Base-by-base conservation (phyloP, 92 coral and sea anemone genomes). In the Virgularia gustaviana region DNA sequence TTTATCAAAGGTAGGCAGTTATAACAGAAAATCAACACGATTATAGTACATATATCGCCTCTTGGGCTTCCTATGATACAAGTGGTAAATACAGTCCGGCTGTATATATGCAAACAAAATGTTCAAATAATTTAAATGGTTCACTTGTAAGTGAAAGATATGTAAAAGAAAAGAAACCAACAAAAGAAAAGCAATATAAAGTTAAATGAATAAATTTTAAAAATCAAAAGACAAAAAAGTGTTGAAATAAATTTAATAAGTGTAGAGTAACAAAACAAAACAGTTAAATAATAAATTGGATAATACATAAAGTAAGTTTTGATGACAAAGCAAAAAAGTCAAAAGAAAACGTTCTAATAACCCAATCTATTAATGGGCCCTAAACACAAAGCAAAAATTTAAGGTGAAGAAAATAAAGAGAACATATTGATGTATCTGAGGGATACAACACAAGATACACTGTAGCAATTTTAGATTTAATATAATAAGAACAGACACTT, bases 171-270 rank as follows among this genome's bases (percentile, higher is more conserved):
- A 52, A 52, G 30, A 52, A 15, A 28, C 58, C 58, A 52, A 52
- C 22, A 52, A 52, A 8, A 52, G 28, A 52, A 28, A 52, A 52
- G 28, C 58, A 11, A 47, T 25, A 47, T 47, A 47, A 47, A 47
- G 22, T 5, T 52, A 52, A 52, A 52, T 15, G 13, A 52, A 52
- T 22, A 22, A 63, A 63, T 36, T 63, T 28, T 9, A 65, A 65
- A n/a, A 10, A 36, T 35, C 36, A 6, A 63, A 63, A 13, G 28
- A 37, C 36, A 63, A 63, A 63, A 65, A 65, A 9, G 51, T 4
- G 43, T 65, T 65, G 24, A 65, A 65, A 39, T 65, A 65, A 65
- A 65, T 65, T 65, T 65, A 65, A 65, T 65, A 65, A 44, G 33
- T 28, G 57, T 24, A 44, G 20, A 65, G 29, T 4, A 41, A 41